A percentile compares a stretch with the other conserved stretches of the same genome.
These are phyloP conservation scores for Incurvaria masculella DNA, from an alignment of 2,888 invertebrate species.

Conservation along the genomic window DNA sequence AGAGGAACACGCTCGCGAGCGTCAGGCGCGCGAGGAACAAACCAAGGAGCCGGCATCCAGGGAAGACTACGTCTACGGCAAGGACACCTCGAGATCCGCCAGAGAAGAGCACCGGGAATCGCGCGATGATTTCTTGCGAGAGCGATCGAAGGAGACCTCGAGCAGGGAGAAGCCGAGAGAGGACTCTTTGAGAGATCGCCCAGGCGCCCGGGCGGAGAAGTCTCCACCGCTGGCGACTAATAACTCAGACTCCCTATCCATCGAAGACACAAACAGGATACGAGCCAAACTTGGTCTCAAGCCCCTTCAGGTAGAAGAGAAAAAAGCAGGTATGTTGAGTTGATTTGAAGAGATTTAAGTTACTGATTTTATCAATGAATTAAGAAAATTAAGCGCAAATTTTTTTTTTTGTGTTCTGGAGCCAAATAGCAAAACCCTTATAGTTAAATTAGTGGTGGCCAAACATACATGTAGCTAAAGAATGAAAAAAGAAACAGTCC, in stretches of 20 bases:
- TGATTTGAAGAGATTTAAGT: no score
- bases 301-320: constrained; percentile 71
- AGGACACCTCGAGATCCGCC: no score
- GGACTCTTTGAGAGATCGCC: background rate
- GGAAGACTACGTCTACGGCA: background rate
- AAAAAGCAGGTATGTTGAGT: constrained; percentile 30
- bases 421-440: no score
- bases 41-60: background rate
- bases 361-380: no score
- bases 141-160: background rate
- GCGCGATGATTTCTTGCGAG: constrained; percentile 15
- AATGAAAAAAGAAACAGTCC: no score
- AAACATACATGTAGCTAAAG: no score
- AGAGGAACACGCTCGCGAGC: background rate
- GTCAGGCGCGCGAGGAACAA: background rate
- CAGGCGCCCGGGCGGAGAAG: background rate
- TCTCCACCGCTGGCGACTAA: constrained; percentile 5
- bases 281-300: constrained; percentile 92
- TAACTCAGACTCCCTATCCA: constrained; percentile 49
- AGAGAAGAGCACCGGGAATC: constrained; percentile 4
- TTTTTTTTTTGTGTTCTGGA: no score
- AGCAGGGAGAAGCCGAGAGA: background rate
- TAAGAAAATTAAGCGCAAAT: no score
- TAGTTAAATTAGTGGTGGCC: no score
- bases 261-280: constrained; percentile 84